phyloP scores from a whole-genome alignment of 2,113 vertebrate genomes.

The Lampris incognitus region DNA sequence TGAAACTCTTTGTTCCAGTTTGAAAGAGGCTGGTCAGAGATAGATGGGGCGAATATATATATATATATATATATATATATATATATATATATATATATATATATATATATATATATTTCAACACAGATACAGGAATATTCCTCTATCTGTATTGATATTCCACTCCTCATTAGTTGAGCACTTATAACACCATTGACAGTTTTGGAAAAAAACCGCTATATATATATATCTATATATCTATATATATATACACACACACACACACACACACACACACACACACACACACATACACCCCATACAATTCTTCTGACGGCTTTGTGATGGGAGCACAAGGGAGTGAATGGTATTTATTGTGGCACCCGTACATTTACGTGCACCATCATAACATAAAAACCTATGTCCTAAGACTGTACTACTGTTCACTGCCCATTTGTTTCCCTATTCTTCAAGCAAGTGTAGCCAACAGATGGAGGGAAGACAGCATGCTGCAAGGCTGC shows the following conservation, averaged over 20 bases:
- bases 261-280: too few relatives aligned
- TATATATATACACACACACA: too few relatives aligned
- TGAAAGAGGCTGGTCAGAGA: background rate
- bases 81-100: background rate
- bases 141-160: too few relatives aligned
- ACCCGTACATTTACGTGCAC: background rate
- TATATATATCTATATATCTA: too few relatives aligned
- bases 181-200: too few relatives aligned
- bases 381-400: background rate
- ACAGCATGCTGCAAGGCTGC: conserved; percentile 1
- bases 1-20: background rate
- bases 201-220: too few relatives aligned
- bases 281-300: too few relatives aligned
- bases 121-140: too few relatives aligned
- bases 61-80: background rate
- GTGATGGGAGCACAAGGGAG: background rate
- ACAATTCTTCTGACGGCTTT: background rate
- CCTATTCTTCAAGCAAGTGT: background rate
- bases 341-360: background rate
- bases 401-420: background rate
- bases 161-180: too few relatives aligned
- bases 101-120: background rate
- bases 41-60: background rate
- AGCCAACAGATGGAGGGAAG: background rate
- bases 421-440: conserved; percentile 2